A percentile compares a stretch with the other conserved stretches of the same genome.
Evolutionary conservation across 2,797 vertebrate species (phyloP).

Genomic region (Rhynchotus rufescens): DNA sequence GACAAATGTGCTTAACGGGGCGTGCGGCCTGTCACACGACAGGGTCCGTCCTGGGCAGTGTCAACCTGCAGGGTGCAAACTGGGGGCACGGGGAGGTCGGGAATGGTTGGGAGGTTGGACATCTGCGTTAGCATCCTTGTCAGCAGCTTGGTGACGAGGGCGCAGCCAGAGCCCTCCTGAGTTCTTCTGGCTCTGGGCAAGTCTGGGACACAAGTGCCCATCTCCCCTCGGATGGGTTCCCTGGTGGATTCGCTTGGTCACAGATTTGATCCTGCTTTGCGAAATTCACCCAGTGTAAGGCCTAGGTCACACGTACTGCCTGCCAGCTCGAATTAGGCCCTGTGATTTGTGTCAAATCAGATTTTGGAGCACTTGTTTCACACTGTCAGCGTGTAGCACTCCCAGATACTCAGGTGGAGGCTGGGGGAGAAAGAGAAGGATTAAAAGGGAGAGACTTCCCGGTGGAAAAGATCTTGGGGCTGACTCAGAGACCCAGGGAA

Average conservation of each 20-base stretch:
- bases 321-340: conserved; percentile 45
- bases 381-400: not conserved
- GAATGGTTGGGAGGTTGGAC: not conserved
- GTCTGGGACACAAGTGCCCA: not conserved
- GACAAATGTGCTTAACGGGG: accelerated
- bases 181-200: not conserved
- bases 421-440: not conserved
- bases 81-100: not conserved
- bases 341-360: conserved; percentile 19
- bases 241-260: not conserved
- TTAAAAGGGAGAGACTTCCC: not conserved
- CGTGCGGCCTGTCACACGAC: not conserved
- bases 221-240: not conserved
- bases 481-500: too few relatives aligned
- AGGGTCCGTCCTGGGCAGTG: not conserved
- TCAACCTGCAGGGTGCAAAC: not conserved
- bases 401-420: not conserved
- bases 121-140: accelerated
- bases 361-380: conserved; percentile 49
- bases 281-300: not conserved
- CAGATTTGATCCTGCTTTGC: not conserved
- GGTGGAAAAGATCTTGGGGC: too few relatives aligned
- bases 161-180: not conserved
- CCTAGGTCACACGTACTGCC: not conserved
- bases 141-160: accelerated